Base-by-base conservation (phyloP, 2,113 vertebrate species). In the Varanus salvator region DNA sequence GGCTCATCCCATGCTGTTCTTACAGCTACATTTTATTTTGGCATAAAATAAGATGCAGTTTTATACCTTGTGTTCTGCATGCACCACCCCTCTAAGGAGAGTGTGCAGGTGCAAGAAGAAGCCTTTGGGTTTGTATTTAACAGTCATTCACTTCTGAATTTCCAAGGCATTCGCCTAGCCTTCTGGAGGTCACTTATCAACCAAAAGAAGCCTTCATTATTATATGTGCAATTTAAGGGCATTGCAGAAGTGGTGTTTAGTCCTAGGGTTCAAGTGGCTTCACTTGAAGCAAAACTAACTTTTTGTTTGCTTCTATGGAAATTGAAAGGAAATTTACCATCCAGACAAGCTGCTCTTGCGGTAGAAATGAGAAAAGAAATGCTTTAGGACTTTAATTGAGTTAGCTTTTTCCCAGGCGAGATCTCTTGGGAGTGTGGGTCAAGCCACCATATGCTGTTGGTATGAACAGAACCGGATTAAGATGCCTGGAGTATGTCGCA, bases 361-460 rank as follows among this genome's bases (percentile, higher is more conserved):
- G 89, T 71, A 90, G 4, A 93, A 84, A 88, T 54, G 54, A 85
- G 60, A n/a, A 93, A 89, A 81, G 81, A 91, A 3, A 38, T 88
- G 80, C 87, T 29, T 31, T 60, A 3, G 90, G 91, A 57, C 78
- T 68, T 44, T 0, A 0, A 34, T 78, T 29, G 78, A 71, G 0
- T 72, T 78, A 64, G 77, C 3, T 72, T 6, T 38, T 91, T 87
- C 44, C 81, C 3, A 7, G 83, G 84, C 11, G 34, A 84, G 78
- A 60, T 87, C 80, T 90, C 0, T 0, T 44, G 80, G n/a, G 19
- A 48, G 4, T 38, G 23, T 2, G 85, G 89, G 76, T 84, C 75
- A 54, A 75, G 17, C 7, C 38, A 77, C 72, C 74, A 80, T 0
- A 0, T 48, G 68, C 17, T 1, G 0, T 38, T 34, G 0, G 0